These are phyloP conservation scores for Gobius niger DNA, from an alignment of 2,113 vertebrate genomes.

Conservation along the genomic window DNA sequence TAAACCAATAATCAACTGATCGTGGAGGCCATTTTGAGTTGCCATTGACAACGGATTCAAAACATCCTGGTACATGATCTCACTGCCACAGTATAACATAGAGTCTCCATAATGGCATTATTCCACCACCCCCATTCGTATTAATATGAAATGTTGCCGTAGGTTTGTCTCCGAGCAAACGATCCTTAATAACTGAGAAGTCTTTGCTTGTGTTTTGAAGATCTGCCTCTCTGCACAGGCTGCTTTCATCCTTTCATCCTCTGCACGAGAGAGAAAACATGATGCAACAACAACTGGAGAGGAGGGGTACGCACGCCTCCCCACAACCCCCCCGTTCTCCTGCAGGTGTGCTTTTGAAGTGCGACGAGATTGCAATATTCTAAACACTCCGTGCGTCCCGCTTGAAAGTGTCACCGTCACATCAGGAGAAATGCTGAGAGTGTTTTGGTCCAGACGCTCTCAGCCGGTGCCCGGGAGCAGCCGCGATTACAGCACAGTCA, in stretches of 20 bases:
- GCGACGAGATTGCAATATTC: neutral
- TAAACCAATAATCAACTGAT: too few species aligned
- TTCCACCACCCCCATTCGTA: too few species aligned
- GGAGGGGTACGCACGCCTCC: neutral
- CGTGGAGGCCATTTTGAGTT: too few species aligned
- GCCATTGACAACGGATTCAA: too few species aligned
- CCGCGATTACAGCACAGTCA: slow-evolving; percentile 22
- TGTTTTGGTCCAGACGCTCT: slow-evolving; percentile 14
- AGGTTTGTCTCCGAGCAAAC: neutral
- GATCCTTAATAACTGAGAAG: neutral
- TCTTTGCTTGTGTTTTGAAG: slow-evolving; percentile 9
- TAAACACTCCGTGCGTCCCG: neutral
- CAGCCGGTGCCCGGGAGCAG: neutral
- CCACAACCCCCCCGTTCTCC: neutral
- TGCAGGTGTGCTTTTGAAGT: neutral
- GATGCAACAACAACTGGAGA: neutral
- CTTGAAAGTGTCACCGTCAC: neutral
- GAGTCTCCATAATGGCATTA: too few species aligned
- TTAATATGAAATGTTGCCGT: too few species aligned
- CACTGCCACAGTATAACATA: too few species aligned
- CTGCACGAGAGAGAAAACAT: slow-evolving; percentile 14
- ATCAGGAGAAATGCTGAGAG: slow-evolving; percentile 18
- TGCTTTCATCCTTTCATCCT: slow-evolving; percentile 12
- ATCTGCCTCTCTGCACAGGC: slow-evolving; percentile 11
- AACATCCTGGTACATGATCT: too few species aligned